These are phyloP conservation scores for Gambusia yucatana DNA, from an alignment of 2,797 vertebrate genomes.

Conservation along the genomic window DNA sequence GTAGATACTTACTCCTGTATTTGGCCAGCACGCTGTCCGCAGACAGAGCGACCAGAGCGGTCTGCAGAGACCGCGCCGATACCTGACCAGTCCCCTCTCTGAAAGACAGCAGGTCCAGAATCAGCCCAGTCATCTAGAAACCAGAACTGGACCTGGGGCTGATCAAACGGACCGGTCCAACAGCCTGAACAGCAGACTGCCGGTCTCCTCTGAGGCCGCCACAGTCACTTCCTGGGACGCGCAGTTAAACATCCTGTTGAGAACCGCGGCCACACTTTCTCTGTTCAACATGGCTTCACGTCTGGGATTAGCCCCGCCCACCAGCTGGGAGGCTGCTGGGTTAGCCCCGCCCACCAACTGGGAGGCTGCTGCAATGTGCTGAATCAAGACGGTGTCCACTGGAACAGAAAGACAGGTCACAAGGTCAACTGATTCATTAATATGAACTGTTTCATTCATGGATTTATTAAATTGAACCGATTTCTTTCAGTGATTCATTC, in stretches of 20 bases:
- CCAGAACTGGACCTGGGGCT: background rate
- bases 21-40: conserved; percentile 82
- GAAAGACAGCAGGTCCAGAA: conserved; percentile 1
- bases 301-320: background rate
- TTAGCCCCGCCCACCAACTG: background rate
- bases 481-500: background rate
- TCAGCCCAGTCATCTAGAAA: background rate
- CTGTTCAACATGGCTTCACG: conserved; percentile 51
- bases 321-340: no score
- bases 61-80: conserved; percentile 70
- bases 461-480: background rate
- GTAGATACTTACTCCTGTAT: conserved; percentile 78
- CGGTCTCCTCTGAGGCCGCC: conserved; percentile 70
- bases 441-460: background rate
- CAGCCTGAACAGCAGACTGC: conserved; percentile 75
- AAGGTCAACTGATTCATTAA: background rate
- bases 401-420: conserved; percentile 5
- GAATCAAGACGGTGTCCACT: conserved; percentile 74
- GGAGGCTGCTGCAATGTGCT: conserved; percentile 50
- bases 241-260: conserved; percentile 80
- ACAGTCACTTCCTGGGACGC: conserved; percentile 65
- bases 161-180: conserved; percentile 79
- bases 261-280: conserved; percentile 69
- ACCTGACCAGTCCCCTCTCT: conserved; percentile 74
- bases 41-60: conserved; percentile 82